Percentiles rank a stretch among this genome's conserved stretches.
These are phyloP conservation scores for Hippoglossus hippoglossus DNA, from an alignment of 2,797 vertebrate genomes.

Conservation along the genomic window DNA sequence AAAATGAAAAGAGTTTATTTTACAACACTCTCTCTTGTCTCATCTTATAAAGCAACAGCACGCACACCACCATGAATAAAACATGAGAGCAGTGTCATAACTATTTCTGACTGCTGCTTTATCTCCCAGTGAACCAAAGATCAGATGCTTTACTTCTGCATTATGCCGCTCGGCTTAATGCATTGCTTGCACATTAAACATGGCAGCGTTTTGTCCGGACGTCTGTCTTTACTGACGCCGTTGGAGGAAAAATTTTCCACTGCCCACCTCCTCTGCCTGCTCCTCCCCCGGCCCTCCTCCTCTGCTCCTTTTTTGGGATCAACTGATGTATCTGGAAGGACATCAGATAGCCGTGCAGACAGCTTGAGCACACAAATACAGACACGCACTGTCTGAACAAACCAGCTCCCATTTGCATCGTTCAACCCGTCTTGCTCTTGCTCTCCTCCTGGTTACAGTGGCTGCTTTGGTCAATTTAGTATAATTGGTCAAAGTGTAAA, in stretches of 20 bases:
- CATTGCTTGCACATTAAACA: conserved; percentile 32
- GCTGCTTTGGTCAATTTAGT: conserved; percentile 4
- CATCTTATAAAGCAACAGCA: conserved; percentile 24
- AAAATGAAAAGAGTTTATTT: conserved; percentile 25
- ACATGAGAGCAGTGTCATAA: conserved; percentile 42
- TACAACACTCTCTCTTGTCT: conserved; percentile 22
- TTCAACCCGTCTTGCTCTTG: conserved; percentile 9
- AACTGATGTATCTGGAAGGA: conserved; percentile 48
- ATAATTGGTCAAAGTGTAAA: neutral
- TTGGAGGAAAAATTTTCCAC: conserved; percentile 31
- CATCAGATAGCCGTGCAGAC: conserved; percentile 49
- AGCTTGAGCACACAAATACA: conserved; percentile 18
- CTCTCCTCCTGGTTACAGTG: conserved; percentile 9
- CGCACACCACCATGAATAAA: conserved; percentile 44
- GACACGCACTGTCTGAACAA: conserved; percentile 6
- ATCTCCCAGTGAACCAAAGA: conserved; percentile 35
- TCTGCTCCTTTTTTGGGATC: conserved; percentile 44
- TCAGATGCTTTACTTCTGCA: conserved; percentile 23
- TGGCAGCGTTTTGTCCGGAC: conserved; percentile 20
- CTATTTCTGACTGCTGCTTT: conserved; percentile 34
- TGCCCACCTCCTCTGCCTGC: conserved; percentile 15
- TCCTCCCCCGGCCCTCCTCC: neutral
- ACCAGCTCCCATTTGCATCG: conserved; percentile 11
- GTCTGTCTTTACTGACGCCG: conserved; percentile 5
- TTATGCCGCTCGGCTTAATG: conserved; percentile 13